Conservation (phyloP, 2,797 vertebrate genomes). For the Malacoctenus gilli region DNA sequence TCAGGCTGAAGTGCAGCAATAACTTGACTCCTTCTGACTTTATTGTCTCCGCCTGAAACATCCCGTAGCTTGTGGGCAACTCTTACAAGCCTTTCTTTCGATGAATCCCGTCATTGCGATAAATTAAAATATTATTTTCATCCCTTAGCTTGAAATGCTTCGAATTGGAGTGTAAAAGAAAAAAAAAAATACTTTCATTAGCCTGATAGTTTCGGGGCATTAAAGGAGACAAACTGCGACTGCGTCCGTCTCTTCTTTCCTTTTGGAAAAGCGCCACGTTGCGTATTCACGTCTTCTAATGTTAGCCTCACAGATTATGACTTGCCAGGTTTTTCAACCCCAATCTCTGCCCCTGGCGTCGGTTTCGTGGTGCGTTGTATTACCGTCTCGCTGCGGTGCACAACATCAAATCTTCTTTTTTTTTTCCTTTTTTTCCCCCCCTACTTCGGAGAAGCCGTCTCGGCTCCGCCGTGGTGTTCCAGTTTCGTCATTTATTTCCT, state of each 20-base stretch:
- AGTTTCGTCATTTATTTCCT: too few species aligned
- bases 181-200: conserved; percentile 8
- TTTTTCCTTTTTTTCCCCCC: too few species aligned
- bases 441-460: too few species aligned
- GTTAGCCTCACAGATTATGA: conserved; percentile 1
- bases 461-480: too few species aligned
- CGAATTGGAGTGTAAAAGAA: too few species aligned
- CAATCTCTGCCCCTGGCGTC: background rate
- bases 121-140: conserved; percentile 2
- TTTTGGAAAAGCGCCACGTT: conserved; percentile 1
- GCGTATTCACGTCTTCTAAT: conserved; percentile 8
- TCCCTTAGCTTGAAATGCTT: conserved; percentile 2
- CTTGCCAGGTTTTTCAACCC: background rate
- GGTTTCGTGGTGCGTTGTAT: background rate
- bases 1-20: too few species aligned
- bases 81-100: conserved; percentile 3
- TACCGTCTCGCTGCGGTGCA: background rate
- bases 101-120: background rate
- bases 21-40: background rate
- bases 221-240: background rate
- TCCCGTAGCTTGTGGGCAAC: background rate
- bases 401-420: too few species aligned
- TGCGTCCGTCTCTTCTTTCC: background rate
- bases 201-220: background rate
- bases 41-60: conserved; percentile 6